A percentile compares a stretch with the other conserved stretches of the same genome.
These are phyloP conservation scores for Nemotelus nigrinus DNA, from an alignment of 2,888 invertebrate species.

Conservation along the genomic window DNA sequence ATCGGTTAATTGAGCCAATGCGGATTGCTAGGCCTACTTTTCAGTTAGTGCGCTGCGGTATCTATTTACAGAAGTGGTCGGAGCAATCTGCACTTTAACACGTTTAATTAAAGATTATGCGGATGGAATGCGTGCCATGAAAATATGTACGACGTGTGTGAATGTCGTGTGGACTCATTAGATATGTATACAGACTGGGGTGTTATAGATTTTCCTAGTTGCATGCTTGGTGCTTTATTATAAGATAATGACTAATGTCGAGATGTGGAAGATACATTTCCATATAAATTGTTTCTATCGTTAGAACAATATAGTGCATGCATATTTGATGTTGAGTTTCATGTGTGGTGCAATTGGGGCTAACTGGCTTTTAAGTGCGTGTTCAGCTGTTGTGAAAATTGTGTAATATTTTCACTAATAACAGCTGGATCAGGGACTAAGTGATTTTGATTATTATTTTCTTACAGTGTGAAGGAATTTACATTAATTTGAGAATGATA, in stretches of 20 bases:
- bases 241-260: neutral
- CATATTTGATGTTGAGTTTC: neutral
- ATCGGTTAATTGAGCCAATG: conserved; percentile 11
- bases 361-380: conserved; percentile 6
- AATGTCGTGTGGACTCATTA: neutral
- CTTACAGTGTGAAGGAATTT: no score
- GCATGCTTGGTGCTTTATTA: neutral
- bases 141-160: no score
- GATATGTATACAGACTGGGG: neutral
- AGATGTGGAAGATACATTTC: conserved; percentile 9
- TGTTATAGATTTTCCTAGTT: neutral
- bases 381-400: conserved; percentile 1
- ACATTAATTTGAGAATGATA: no score
- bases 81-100: conserved; percentile 36
- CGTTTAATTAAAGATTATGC: conserved; percentile 36
- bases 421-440: no score
- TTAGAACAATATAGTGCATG: neutral
- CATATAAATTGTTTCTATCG: conserved; percentile 12
- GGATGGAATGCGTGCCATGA: no score
- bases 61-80: conserved; percentile 14
- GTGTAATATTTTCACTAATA: neutral
- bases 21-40: neutral
- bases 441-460: no score
- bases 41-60: neutral
- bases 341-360: neutral